These are phyloP conservation scores for Pyrocephalus nanus DNA, from an alignment of 2,797 vertebrate genomes.

Conservation along the genomic window DNA sequence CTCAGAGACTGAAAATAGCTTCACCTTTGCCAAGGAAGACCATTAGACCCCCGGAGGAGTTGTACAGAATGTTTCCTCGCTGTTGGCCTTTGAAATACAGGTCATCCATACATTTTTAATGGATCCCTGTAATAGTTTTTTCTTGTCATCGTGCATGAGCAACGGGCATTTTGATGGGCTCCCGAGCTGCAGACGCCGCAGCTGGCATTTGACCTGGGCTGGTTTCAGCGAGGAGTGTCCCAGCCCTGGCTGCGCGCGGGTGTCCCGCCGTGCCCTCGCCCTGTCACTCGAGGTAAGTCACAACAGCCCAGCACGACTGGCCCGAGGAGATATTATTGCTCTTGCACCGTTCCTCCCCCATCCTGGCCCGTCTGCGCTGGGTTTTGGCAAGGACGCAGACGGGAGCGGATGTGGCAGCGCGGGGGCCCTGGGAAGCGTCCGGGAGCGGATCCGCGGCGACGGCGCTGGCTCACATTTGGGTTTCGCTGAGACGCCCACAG, in stretches of 20 bases:
- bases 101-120: background rate
- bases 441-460: background rate
- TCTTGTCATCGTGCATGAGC: background rate
- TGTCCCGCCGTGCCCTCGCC: background rate
- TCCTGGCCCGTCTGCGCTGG: background rate
- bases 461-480: background rate
- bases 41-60: background rate
- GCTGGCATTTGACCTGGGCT: background rate
- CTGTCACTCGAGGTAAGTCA: background rate
- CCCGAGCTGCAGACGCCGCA: background rate
- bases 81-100: background rate
- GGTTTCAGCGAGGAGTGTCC: background rate
- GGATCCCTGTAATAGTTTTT: background rate
- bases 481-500: background rate
- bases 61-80: background rate
- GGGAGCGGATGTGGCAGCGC: background rate
- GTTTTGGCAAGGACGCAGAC: rapidly evolving
- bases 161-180: background rate
- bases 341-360: rapidly evolving
- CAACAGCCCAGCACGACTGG: background rate
- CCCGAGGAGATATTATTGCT: rapidly evolving
- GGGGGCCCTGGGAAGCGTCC: background rate
- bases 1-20: background rate
- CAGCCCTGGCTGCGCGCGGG: rapidly evolving
- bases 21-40: background rate